These are phyloP conservation scores for Caenorhabditis angaria DNA, from an alignment of 2,888 invertebrate genomes.

Conservation along the genomic window DNA sequence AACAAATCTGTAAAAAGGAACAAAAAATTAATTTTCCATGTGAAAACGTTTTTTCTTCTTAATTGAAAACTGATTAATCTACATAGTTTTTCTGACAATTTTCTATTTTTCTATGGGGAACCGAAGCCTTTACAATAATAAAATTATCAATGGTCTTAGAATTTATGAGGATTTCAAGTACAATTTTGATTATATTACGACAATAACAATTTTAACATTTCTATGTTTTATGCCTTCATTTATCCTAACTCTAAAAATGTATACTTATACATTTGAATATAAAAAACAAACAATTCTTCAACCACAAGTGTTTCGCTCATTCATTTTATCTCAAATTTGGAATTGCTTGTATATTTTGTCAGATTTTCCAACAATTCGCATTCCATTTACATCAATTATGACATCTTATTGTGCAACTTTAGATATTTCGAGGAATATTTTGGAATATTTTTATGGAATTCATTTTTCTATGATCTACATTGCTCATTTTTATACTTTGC, in stretches of 20 bases:
- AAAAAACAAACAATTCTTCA: slow-evolving; percentile 5
- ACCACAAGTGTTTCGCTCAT: slow-evolving; percentile 24
- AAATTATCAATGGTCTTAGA: too few relatives aligned
- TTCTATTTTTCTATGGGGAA: too few relatives aligned
- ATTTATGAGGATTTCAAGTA: too few relatives aligned
- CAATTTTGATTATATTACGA: too few relatives aligned
- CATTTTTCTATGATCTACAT: slow-evolving; percentile 16
- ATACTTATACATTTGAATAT: slow-evolving; percentile 6
- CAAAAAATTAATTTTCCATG: background rate
- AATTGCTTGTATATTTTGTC: slow-evolving; percentile 9
- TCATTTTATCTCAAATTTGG: slow-evolving; percentile 27
- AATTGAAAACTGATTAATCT: background rate
- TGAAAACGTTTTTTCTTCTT: background rate
- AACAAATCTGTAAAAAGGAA: slow-evolving; percentile 21
- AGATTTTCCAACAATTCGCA: slow-evolving; percentile 22
- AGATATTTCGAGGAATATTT: background rate
- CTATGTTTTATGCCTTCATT: slow-evolving; percentile 21
- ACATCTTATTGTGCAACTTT: slow-evolving; percentile 19
- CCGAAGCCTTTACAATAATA: too few relatives aligned
- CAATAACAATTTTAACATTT: too few relatives aligned
- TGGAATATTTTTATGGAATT: slow-evolving; percentile 4
- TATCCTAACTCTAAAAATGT: slow-evolving; percentile 17
- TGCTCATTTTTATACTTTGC: slow-evolving; percentile 25
- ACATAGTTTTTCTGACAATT: too few relatives aligned
- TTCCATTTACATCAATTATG: slow-evolving; percentile 19